Evolutionary conservation across 2,888 invertebrate species (phyloP).

Genomic region (Campoletis raptor): DNA sequence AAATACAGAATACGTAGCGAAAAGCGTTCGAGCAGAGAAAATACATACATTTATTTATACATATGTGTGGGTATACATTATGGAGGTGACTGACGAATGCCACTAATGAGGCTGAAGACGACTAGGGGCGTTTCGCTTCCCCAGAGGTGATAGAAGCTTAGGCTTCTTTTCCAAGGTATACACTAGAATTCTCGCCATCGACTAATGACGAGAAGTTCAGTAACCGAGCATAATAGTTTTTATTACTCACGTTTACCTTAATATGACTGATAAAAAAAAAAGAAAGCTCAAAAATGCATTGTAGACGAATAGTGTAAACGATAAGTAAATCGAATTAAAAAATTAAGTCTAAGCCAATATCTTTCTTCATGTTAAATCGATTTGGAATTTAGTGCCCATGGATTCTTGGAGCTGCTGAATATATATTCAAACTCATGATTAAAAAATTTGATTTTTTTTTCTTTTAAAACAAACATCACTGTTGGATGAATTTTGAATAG

Average conservation of each 20-base stretch:
- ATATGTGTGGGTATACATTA: conserved; percentile 18
- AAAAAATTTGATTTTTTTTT: no score
- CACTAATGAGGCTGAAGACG: conserved; percentile 77
- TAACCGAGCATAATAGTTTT: conserved; percentile 8
- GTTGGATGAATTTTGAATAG: no score
- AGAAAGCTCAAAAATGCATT: neutral
- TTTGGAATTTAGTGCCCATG: no score
- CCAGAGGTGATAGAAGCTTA: conserved; percentile 49
- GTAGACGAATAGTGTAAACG: neutral
- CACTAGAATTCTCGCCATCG: conserved; percentile 14
- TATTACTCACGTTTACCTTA: neutral
- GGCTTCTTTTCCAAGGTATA: neutral
- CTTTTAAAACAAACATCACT: no score
- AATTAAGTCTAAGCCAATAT: neutral
- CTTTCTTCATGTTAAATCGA: no score
- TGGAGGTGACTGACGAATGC: conserved; percentile 79
- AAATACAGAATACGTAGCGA: conserved; percentile 64
- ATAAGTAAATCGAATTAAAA: neutral
- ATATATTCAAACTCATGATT: no score
- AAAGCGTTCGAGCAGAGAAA: conserved; percentile 42
- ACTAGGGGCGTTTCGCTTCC: conserved; percentile 53
- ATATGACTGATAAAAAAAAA: neutral
- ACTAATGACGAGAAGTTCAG: conserved; percentile 61
- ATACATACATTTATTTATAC: conserved; percentile 50
- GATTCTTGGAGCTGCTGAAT: no score